Evolutionary conservation across 2,888 invertebrate genomes (phyloP).

Genomic region (Lydus trimaculatus): DNA sequence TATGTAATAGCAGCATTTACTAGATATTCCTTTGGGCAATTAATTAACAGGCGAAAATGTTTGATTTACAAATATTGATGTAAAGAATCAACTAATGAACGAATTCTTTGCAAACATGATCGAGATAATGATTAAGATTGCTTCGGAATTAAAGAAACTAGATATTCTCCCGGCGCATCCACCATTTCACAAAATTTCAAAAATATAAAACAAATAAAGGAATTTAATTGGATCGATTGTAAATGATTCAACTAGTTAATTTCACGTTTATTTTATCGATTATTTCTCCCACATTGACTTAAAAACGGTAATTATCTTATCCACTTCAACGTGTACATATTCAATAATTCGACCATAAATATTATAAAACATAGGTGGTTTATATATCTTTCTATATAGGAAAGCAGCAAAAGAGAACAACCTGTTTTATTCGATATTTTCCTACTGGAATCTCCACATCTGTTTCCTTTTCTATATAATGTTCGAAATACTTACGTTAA

Average conservation of each 20-base stretch:
- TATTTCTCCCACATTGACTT: neutral
- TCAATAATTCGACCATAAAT: neutral
- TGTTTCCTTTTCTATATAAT: slow-evolving; percentile 41
- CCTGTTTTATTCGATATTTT: slow-evolving; percentile 41
- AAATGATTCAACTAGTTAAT: too few species aligned
- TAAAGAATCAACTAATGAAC: neutral
- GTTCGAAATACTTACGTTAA: neutral
- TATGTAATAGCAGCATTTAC: too few species aligned
- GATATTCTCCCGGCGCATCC: neutral
- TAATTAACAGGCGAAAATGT: too few species aligned
- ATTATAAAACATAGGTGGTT: neutral
- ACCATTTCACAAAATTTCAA: neutral
- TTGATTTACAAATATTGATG: neutral
- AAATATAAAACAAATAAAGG: too few species aligned
- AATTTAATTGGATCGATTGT: too few species aligned
- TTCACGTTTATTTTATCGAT: neutral
- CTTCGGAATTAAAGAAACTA: too few species aligned
- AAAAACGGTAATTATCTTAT: neutral
- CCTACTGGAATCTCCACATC: slow-evolving; percentile 50
- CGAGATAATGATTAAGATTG: too few species aligned
- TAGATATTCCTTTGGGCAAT: too few species aligned
- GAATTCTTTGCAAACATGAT: too few species aligned
- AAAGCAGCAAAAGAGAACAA: slow-evolving; percentile 23
- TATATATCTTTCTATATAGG: neutral
- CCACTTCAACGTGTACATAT: neutral